phyloP scores from a whole-genome alignment of 2,797 vertebrate species.

The Serranus cabrilla region DNA sequence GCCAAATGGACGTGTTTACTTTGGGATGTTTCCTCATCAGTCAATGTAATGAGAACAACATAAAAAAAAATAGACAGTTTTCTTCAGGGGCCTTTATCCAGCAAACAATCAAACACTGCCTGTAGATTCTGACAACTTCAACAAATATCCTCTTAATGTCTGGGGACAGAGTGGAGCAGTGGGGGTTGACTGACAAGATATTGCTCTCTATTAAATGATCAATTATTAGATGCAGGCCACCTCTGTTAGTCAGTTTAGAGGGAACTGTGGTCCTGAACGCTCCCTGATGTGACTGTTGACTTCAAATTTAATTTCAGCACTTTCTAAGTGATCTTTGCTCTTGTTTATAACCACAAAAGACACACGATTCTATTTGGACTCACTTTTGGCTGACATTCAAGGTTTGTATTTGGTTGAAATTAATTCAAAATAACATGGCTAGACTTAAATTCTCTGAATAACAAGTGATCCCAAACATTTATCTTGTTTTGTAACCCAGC shows the following conservation, averaged over 20 bases:
- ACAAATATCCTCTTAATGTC: constrained; percentile 15
- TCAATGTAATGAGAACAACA: constrained; percentile 60
- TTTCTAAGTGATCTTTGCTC: constrained; percentile 17
- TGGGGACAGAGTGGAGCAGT: background rate
- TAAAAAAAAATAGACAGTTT: constrained; percentile 27
- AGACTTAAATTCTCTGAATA: background rate
- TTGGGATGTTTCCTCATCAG: constrained; percentile 69
- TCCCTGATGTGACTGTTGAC: constrained; percentile 9
- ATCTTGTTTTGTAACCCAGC: constrained; percentile 6
- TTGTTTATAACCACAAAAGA: constrained; percentile 17
- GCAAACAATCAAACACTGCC: constrained; percentile 26
- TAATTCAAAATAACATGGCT: background rate
- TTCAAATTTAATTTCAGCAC: constrained; percentile 2
- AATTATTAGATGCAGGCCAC: constrained; percentile 10
- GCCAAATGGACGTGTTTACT: constrained; percentile 78
- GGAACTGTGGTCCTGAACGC: background rate
- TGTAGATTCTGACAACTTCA: constrained; percentile 15
- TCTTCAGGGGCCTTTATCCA: constrained; percentile 18
- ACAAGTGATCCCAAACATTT: constrained; percentile 13
- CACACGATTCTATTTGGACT: constrained; percentile 11
- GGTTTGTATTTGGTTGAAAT: background rate
- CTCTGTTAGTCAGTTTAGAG: constrained; percentile 9
- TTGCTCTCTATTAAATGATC: constrained; percentile 21
- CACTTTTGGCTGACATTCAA: background rate
- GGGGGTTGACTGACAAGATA: constrained; percentile 17